These are phyloP conservation scores for Larimichthys polyactis DNA, from an alignment of 2,113 vertebrate species.

Conservation along the genomic window DNA sequence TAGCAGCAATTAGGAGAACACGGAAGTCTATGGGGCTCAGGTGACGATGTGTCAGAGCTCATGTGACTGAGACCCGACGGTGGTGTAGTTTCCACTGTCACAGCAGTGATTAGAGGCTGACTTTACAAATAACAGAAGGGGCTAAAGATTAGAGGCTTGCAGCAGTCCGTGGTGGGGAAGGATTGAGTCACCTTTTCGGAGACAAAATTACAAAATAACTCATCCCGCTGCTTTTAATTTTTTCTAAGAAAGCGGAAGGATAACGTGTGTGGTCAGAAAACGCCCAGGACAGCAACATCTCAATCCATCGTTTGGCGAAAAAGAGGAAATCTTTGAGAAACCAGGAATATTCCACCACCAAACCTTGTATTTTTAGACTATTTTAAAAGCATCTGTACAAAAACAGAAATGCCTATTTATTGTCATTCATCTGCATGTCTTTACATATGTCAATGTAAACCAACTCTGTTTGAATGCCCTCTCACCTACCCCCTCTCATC, in stretches of 20 bases:
- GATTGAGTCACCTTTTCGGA: conserved; percentile 58
- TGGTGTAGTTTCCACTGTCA: conserved; percentile 33
- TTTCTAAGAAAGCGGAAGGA: conserved; percentile 13
- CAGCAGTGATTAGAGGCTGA: conserved; percentile 52
- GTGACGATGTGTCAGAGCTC: conserved; percentile 39
- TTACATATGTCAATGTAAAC: neutral
- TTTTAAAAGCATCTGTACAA: neutral
- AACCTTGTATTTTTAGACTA: neutral
- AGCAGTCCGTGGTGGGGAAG: conserved; percentile 43
- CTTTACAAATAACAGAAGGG: conserved; percentile 61
- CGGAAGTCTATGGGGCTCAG: conserved; percentile 11
- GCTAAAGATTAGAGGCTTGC: conserved; percentile 57
- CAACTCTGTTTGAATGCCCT: conserved; percentile 5
- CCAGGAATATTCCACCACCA: neutral
- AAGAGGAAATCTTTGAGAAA: neutral
- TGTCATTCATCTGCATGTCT: neutral
- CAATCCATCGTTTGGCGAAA: neutral
- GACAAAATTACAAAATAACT: conserved; percentile 42
- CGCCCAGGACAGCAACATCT: neutral
- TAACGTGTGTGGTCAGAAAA: neutral
- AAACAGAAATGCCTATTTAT: neutral
- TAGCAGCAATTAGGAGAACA: conserved; percentile 28
- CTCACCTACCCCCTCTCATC: neutral
- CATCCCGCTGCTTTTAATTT: neutral
- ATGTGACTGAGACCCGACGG: conserved; percentile 17